Evolutionary conservation across 2,888 invertebrate species (phyloP).

Genomic region (Gasteruption jaculator): DNA sequence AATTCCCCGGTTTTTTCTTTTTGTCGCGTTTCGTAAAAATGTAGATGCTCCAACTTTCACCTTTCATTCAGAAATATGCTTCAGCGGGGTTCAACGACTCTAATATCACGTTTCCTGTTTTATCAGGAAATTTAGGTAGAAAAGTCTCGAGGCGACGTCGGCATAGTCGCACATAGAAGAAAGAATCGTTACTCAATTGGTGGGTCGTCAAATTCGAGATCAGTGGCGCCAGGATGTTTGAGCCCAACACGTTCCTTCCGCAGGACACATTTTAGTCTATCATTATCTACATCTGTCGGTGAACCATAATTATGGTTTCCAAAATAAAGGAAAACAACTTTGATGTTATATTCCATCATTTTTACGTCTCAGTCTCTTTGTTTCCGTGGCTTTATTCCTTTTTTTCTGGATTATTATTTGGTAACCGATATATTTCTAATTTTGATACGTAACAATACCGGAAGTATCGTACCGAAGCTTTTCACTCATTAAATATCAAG

Average conservation of each 20-base stretch:
- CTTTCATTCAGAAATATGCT: not conserved
- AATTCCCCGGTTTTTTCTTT: too few relatives aligned
- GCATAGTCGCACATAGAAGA: not conserved
- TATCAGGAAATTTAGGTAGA: conserved; percentile 12
- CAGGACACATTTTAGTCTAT: conserved; percentile 43
- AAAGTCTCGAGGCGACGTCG: conserved; percentile 4
- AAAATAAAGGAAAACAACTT: too few relatives aligned
- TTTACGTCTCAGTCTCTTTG: conserved; percentile 35
- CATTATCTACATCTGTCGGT: conserved; percentile 48
- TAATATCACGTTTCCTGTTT: too few relatives aligned
- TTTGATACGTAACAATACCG: too few relatives aligned
- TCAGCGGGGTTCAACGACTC: conserved; percentile 14
- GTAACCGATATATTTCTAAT: too few relatives aligned
- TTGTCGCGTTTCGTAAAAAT: too few relatives aligned
- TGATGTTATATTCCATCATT: conserved; percentile 39
- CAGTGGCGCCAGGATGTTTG: conserved; percentile 29
- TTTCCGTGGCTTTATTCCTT: conserved; percentile 35
- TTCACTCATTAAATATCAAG: too few relatives aligned
- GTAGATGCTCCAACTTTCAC: too few relatives aligned
- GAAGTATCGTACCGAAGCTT: too few relatives aligned
- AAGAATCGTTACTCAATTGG: conserved; percentile 3
- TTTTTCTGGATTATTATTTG: too few relatives aligned
- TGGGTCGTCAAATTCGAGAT: conserved; percentile 26
- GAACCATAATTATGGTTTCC: too few relatives aligned
- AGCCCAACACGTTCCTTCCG: conserved; percentile 24